Percentiles rank a stretch among this genome's conserved stretches.
These are phyloP conservation scores for Pseudochaenichthys georgianus DNA, from an alignment of 2,797 vertebrate genomes.

Conservation along the genomic window DNA sequence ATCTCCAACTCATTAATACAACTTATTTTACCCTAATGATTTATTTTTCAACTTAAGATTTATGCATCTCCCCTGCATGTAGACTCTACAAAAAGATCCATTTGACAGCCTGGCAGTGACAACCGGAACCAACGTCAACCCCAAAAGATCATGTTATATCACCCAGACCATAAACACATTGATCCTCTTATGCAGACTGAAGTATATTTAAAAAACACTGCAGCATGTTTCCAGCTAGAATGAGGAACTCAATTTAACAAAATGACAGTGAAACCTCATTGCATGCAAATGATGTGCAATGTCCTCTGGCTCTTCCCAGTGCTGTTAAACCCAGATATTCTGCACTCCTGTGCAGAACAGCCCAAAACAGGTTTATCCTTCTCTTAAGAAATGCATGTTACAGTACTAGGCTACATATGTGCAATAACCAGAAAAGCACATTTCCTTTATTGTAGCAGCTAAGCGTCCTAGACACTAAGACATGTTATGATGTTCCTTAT, in stretches of 20 bases:
- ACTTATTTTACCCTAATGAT: conserved; percentile 25
- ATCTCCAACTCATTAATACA: conserved; percentile 23
- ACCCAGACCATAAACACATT: conserved; percentile 39
- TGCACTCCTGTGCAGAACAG: conserved; percentile 51
- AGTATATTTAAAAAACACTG: conserved; percentile 21
- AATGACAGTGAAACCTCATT: conserved; percentile 44
- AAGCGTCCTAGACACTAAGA: conserved; percentile 50
- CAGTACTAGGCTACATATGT: conserved; percentile 29
- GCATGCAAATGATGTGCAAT: conserved; percentile 73
- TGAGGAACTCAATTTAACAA: conserved; percentile 30
- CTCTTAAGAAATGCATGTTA: conserved; percentile 41
- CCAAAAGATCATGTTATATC: conserved; percentile 46
- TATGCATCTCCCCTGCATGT: conserved; percentile 32
- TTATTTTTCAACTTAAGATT: conserved; percentile 15
- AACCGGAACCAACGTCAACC: conserved; percentile 36
- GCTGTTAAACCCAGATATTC: conserved; percentile 48
- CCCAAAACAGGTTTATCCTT: conserved; percentile 52
- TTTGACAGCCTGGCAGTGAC: conserved; percentile 41
- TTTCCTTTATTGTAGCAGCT: conserved; percentile 48
- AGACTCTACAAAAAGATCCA: conserved; percentile 38
- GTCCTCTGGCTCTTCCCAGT: conserved; percentile 68
- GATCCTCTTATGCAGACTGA: conserved; percentile 3
- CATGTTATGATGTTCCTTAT: conserved; percentile 67
- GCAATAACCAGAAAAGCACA: conserved; percentile 26
- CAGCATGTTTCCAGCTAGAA: conserved; percentile 23